A percentile compares a stretch with the other conserved stretches of the same genome.
These are phyloP conservation scores for Taxidea taxus DNA, from an alignment of 2,113 vertebrate species.

Conservation along the genomic window DNA sequence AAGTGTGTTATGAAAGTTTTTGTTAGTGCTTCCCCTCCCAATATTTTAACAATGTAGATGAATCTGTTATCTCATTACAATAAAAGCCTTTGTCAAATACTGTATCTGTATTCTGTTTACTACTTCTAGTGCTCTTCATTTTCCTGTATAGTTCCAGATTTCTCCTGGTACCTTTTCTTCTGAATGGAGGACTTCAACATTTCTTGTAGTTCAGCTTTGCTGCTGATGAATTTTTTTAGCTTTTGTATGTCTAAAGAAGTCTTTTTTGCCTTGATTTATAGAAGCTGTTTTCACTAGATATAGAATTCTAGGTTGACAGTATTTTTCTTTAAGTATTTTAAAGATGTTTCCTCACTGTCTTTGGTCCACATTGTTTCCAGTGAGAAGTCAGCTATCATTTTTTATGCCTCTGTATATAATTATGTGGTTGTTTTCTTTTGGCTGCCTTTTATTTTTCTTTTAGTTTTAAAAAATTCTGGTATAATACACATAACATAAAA, in stretches of 20 bases:
- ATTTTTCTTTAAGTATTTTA: not conserved
- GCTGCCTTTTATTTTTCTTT: not conserved
- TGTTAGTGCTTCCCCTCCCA: not conserved
- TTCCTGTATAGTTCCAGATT: not conserved
- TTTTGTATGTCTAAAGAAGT: conserved; percentile 19
- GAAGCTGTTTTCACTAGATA: not conserved
- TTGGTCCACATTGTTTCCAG: not conserved
- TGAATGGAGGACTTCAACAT: not conserved
- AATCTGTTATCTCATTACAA: not conserved
- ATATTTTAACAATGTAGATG: conserved; percentile 17
- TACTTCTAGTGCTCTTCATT: not conserved
- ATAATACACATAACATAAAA: not conserved
- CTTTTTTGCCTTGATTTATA: conserved; percentile 28
- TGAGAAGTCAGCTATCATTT: not conserved
- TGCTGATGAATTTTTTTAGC: not conserved
- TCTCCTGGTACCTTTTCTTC: conserved; percentile 11
- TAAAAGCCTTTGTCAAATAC: not conserved
- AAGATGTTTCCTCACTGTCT: not conserved
- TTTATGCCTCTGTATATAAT: not conserved
- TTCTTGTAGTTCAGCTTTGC: not conserved
- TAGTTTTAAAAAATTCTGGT: not conserved
- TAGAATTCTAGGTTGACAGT: not conserved
- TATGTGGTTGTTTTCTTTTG: not conserved
- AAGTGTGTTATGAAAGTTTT: not conserved
- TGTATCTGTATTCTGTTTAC: not conserved